A percentile compares a stretch with the other conserved stretches of the same genome.
Evolutionary conservation across 2,888 invertebrate species (phyloP).

Genomic region (Tetranychus piercei): DNA sequence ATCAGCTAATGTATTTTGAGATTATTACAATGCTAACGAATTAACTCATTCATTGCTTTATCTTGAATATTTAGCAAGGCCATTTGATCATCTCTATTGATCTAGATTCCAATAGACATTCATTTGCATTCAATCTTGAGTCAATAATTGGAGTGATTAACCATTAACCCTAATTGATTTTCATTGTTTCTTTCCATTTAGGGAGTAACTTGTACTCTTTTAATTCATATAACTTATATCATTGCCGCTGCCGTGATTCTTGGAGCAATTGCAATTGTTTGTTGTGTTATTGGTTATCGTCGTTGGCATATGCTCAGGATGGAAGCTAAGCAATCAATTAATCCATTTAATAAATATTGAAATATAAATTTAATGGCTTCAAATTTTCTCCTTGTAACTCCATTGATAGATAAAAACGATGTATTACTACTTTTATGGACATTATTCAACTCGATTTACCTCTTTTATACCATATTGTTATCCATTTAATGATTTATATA

Average conservation of each 20-base stretch:
- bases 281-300: neutral
- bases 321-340: neutral
- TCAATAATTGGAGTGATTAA: neutral
- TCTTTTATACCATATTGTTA: too few relatives aligned
- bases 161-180: neutral
- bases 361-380: neutral
- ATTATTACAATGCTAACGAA: too few relatives aligned
- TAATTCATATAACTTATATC: neutral
- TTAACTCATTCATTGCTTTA: too few relatives aligned
- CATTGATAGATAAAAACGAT: neutral
- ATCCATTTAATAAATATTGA: neutral
- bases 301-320: neutral
- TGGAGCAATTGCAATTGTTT: neutral
- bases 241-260: neutral
- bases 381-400: neutral
- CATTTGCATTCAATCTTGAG: too few relatives aligned
- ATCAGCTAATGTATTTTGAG: too few relatives aligned
- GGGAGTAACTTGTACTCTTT: neutral
- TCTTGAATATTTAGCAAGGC: too few relatives aligned
- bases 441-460: too few relatives aligned
- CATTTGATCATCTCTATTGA: too few relatives aligned
- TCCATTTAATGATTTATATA: too few relatives aligned
- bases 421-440: too few relatives aligned
- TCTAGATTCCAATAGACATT: too few relatives aligned
- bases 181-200: neutral